Conservation (phyloP, 2,888 invertebrate genomes). For the Noctua janthe region DNA sequence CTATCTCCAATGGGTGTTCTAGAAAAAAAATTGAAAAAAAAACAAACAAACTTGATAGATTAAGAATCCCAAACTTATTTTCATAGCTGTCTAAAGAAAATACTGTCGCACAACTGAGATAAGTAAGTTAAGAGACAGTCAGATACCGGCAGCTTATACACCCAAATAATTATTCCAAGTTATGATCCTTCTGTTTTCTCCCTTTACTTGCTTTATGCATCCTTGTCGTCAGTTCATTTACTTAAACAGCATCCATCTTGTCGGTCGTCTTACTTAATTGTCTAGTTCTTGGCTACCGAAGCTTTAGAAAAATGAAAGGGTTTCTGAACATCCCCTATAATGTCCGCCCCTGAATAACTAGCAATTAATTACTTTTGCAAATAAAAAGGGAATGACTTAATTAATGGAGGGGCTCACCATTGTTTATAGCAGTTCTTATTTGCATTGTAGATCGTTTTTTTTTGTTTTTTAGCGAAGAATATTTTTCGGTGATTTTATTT, state of each 20-base stretch:
- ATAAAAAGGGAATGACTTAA: conserved; percentile 52
- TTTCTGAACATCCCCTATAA: conserved; percentile 49
- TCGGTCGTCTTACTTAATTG: conserved; percentile 67
- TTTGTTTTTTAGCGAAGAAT: conserved; percentile 13
- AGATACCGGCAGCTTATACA: background rate
- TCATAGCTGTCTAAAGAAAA: background rate
- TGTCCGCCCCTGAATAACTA: conserved; percentile 59
- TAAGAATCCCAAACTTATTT: background rate
- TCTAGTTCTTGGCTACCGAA: conserved; percentile 60
- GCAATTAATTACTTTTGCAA: conserved; percentile 61
- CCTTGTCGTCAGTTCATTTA: conserved; percentile 63
- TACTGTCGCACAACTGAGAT: background rate
- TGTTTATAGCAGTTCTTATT: conserved; percentile 61
- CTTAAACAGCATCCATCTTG: conserved; percentile 62
- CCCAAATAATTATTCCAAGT: background rate
- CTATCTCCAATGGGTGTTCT: background rate
- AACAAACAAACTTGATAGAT: background rate
- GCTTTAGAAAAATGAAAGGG: conserved; percentile 58
- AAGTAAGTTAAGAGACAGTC: background rate
- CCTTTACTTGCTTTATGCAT: background rate
- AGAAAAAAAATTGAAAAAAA: background rate
- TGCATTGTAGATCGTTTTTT: conserved; percentile 54
- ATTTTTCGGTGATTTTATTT: conserved; percentile 28
- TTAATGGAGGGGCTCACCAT: conserved; percentile 60
- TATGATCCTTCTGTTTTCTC: conserved; percentile 16